Conservation (phyloP, 2,797 vertebrate species). For the Eulemur albifrons region DNA sequence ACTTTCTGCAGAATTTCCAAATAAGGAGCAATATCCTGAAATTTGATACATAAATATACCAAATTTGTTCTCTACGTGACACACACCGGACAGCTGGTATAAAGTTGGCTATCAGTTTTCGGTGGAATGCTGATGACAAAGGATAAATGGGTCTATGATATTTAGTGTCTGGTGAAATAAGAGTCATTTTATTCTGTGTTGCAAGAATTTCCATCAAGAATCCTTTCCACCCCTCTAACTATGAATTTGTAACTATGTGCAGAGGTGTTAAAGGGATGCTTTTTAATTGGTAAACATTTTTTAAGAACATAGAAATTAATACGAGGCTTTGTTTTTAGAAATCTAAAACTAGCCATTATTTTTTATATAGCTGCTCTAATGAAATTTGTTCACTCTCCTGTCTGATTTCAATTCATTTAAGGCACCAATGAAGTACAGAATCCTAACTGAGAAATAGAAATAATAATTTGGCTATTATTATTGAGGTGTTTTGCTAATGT, state of each 20-base stretch:
- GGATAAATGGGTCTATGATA: rapidly evolving
- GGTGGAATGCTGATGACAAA: not conserved
- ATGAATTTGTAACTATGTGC: not conserved
- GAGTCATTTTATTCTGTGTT: not conserved
- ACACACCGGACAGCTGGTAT: not conserved
- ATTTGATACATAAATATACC: not conserved
- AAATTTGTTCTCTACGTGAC: not conserved
- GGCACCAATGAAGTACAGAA: not conserved
- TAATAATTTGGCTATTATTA: not conserved
- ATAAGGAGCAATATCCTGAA: not conserved
- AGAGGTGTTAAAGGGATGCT: not conserved
- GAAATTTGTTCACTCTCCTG: not conserved
- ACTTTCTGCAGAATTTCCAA: slow-evolving; percentile 31
- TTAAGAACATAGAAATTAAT: slow-evolving; percentile 2
- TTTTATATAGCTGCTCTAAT: not conserved
- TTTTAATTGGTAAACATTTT: not conserved
- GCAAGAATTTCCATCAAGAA: not conserved
- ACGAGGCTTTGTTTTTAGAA: not conserved
- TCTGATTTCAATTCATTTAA: not conserved
- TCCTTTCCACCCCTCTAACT: not conserved
- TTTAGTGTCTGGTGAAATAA: not conserved
- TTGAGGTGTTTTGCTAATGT: not conserved
- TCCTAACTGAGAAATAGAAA: not conserved
- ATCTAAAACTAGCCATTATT: not conserved
- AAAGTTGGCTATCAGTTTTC: not conserved